phyloP scores from a whole-genome alignment of 37 sponge, comb jelly and placozoan genomes.

The Oopsacas minuta region DNA sequence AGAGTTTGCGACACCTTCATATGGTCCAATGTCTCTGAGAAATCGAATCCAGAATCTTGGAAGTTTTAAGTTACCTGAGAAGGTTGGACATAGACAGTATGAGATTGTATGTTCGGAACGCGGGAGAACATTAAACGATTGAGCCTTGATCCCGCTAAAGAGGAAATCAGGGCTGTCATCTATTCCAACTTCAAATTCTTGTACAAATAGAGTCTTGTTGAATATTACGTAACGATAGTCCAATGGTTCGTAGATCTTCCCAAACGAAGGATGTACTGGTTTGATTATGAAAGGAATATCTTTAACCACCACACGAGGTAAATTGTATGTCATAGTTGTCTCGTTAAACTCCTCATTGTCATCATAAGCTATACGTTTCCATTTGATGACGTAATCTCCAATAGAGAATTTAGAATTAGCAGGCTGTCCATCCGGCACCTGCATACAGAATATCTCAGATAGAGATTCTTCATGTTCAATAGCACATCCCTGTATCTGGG shows the following conservation, averaged over 20 bases:
- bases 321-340: background rate
- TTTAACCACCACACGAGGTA: background rate
- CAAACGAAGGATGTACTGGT: background rate
- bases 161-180: constrained; percentile 56
- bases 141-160: constrained; percentile 45
- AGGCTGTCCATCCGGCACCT: background rate
- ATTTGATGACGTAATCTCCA: background rate
- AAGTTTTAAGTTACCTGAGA: background rate
- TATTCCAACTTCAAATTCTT: constrained; percentile 68
- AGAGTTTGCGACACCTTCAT: background rate
- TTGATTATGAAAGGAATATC: background rate
- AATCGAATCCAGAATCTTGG: background rate
- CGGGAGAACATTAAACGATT: background rate
- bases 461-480: background rate
- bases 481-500: background rate
- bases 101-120: background rate
- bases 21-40: background rate
- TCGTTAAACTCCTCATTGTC: background rate
- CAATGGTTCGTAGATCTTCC: background rate
- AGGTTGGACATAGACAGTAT: constrained; percentile 1
- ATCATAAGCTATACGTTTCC: background rate
- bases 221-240: constrained; percentile 28
- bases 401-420: background rate
- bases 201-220: constrained; percentile 54
- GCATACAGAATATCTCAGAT: background rate